A percentile compares a stretch with the other conserved stretches of the same genome.
Conservation (phyloP, 2,888 invertebrate species). For the Coleophora deauratella region DNA sequence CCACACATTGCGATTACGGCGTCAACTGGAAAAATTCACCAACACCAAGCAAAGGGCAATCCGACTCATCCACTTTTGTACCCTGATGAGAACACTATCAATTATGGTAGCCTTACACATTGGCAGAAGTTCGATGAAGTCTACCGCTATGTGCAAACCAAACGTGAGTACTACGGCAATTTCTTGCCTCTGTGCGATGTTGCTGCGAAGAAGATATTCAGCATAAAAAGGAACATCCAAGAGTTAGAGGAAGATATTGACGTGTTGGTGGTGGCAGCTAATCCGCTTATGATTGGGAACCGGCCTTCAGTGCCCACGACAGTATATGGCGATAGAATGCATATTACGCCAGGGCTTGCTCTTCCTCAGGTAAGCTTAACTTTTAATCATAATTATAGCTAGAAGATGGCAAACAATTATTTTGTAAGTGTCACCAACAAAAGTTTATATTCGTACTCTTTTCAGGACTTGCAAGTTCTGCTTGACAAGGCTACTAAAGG, state of each 20-base stretch:
- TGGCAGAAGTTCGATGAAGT: slow-evolving; percentile 50
- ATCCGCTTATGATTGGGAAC: slow-evolving; percentile 50
- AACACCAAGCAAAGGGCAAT: slow-evolving; percentile 67
- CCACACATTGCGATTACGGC: slow-evolving; percentile 71
- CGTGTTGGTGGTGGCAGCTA: slow-evolving; percentile 50
- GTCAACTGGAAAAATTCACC: slow-evolving; percentile 57
- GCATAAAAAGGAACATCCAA: slow-evolving; percentile 40
- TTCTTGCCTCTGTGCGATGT: slow-evolving; percentile 48
- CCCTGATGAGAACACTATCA: slow-evolving; percentile 61
- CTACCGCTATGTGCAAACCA: slow-evolving; percentile 42
- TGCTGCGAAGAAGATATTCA: slow-evolving; percentile 50
- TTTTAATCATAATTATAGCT: slow-evolving; percentile 1
- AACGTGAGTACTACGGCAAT: slow-evolving; percentile 48
- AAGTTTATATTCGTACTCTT: slow-evolving; percentile 10
- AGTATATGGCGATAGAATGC: slow-evolving; percentile 52
- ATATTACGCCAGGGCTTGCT: slow-evolving; percentile 43
- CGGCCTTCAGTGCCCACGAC: slow-evolving; percentile 54
- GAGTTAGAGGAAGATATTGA: slow-evolving; percentile 61
- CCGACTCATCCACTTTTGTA: slow-evolving; percentile 67
- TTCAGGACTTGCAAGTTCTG: slow-evolving; percentile 43
- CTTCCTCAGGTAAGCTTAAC: slow-evolving; percentile 40
- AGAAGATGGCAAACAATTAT: neutral
- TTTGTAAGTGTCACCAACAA: neutral
- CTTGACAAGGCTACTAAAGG: slow-evolving; percentile 59
- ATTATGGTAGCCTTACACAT: slow-evolving; percentile 47